These are phyloP conservation scores for Cochlearius cochlearius DNA, from an alignment of 2,113 vertebrate species.

Conservation along the genomic window DNA sequence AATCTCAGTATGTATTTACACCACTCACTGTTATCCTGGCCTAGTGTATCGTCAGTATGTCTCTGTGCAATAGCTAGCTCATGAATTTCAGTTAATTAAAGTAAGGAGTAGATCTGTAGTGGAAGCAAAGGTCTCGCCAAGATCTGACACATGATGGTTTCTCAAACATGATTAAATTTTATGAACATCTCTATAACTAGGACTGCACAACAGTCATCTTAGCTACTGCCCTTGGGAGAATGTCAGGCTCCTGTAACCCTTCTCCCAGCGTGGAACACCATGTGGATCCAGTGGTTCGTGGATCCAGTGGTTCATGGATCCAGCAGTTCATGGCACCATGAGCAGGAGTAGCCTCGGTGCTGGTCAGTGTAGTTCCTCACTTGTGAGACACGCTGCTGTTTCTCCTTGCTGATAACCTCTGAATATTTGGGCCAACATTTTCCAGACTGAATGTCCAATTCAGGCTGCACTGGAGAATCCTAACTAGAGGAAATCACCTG, in stretches of 20 bases:
- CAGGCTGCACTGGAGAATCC: not conserved
- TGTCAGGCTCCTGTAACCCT: not conserved
- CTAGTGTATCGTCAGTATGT: not conserved
- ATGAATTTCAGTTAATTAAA: not conserved
- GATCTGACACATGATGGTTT: not conserved
- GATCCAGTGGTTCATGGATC: too few relatives aligned
- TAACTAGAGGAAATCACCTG: not conserved
- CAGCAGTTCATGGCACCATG: not conserved
- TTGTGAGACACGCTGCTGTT: not conserved
- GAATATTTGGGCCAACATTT: not conserved
- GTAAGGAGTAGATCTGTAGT: not conserved
- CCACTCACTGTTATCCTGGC: not conserved
- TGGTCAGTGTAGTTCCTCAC: not conserved
- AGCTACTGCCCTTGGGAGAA: not conserved
- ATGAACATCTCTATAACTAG: not conserved
- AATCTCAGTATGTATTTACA: not conserved
- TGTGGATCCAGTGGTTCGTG: not conserved
- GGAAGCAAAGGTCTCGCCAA: not conserved
- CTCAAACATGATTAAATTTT: not conserved
- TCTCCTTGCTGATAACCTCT: not conserved
- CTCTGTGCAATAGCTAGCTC: not conserved
- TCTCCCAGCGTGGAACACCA: not conserved
- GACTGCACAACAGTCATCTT: not conserved
- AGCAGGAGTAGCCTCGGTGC: accelerated
- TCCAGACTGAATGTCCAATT: not conserved